Base-by-base conservation (phyloP, 2,888 invertebrate genomes). In the Clostera curtula region DNA sequence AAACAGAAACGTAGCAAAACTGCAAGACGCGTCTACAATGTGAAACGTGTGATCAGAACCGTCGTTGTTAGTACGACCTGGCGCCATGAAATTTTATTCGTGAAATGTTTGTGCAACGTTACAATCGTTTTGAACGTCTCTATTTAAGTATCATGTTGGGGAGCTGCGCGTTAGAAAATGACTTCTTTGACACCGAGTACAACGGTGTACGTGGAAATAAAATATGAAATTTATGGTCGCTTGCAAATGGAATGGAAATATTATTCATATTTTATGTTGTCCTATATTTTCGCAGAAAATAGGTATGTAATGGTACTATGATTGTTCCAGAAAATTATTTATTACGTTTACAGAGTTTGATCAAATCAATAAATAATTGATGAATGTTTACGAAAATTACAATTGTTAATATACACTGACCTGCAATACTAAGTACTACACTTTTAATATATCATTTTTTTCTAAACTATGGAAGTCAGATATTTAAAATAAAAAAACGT, bases 1-100 rank as follows among this genome's bases (percentile, higher is more conserved):
- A 67, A 67, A 59, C 53, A 51, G 59, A 53, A 52, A 55, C 51
- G 48, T 56, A 53, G 54, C 49, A 77, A 62, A 80, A 80, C 77
- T 80, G 82, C 55, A 59, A 48, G 58, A 54, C 66, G 59, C 61
- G 66, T 71, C 66, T 70, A 74, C 76, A 79, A 76, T 80, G 77
- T 61, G 74, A 63, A 72, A 69, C 64, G 73, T 79, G 77, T 77
- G 79, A 77, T 76, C 74, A 67, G 80, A 77, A 82, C 77, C 66
- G 77, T 82, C 80, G 80, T 77, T 79, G 75, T 77, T 73, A 73
- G 56, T 54, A 43, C 58, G 67, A 67, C n/a, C 66, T 66, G 60
- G 57, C 61, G 66, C 64, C 55, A 70, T 73, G 64, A 71, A 72
- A 72, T 73, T 69, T 74, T 71, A 74, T 60, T 49, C 46, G 45